A percentile compares a stretch with the other conserved stretches of the same genome.
Evolutionary conservation across 2,113 vertebrate genomes (phyloP).

Genomic region (Chiloscyllium plagiosum): DNA sequence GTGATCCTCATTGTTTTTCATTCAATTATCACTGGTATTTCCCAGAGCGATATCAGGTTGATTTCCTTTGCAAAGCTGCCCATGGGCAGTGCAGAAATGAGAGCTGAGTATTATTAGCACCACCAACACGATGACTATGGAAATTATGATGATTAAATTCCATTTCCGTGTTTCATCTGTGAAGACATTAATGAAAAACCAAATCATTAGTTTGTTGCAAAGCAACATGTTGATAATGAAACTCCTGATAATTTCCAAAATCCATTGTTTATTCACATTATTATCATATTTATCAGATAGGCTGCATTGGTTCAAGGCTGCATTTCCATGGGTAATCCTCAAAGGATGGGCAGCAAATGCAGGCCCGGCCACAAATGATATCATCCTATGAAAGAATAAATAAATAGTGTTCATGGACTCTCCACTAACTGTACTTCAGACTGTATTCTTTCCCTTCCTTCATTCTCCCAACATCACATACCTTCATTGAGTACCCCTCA

Average conservation of each 20-base stretch:
- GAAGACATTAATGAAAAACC: neutral
- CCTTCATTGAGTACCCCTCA: too few relatives aligned
- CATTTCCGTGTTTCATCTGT: neutral
- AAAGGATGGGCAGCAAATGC: neutral
- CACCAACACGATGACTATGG: neutral
- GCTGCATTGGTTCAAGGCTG: neutral
- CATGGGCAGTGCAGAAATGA: neutral
- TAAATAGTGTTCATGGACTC: too few relatives aligned
- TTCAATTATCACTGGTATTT: neutral
- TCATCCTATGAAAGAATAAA: too few relatives aligned
- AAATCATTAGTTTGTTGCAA: neutral
- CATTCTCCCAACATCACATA: too few relatives aligned
- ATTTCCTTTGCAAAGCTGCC: neutral
- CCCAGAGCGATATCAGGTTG: neutral
- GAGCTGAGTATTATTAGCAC: neutral
- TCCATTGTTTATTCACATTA: neutral
- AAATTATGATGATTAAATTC: neutral
- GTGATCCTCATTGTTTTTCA: neutral
- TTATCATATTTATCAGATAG: neutral
- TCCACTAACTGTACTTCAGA: too few relatives aligned
- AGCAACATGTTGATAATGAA: neutral
- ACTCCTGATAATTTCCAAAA: neutral
- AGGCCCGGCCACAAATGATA: too few relatives aligned
- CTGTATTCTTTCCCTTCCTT: too few relatives aligned
- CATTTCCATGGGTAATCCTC: neutral